These are phyloP conservation scores for Drosophila orosa DNA, from an alignment of 1,140 invertebrate genomes.

Conservation along the genomic window DNA sequence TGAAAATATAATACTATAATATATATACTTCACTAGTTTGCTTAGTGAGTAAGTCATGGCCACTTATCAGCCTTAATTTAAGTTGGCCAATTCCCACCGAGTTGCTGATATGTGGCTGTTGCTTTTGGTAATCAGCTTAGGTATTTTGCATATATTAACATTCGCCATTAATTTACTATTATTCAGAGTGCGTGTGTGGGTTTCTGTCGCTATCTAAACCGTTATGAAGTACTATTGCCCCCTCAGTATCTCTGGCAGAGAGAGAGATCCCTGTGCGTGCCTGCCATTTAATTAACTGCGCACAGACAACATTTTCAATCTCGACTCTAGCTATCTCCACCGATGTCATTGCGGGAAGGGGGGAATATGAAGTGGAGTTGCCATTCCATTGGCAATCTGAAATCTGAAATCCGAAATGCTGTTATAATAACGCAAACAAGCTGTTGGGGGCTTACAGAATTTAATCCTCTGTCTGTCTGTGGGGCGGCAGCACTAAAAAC, in stretches of 20 bases:
- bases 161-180: conserved; percentile 46
- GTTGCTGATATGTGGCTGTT: conserved; percentile 21
- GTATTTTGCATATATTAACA: conserved; percentile 46
- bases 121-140: conserved; percentile 58
- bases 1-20: not conserved
- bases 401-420: conserved; percentile 56
- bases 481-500: conserved; percentile 56
- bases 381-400: conserved; percentile 42
- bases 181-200: conserved; percentile 11
- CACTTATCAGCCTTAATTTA: conserved; percentile 2
- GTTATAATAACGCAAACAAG: conserved; percentile 70
- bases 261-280: conserved; percentile 45
- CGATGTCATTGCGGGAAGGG: conserved; percentile 14
- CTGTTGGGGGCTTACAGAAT: conserved; percentile 51
- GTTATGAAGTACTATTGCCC: conserved; percentile 22
- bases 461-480: conserved; percentile 50
- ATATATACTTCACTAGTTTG: not conserved
- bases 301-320: conserved; percentile 59
- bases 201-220: conserved; percentile 20
- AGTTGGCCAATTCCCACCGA: conserved; percentile 10
- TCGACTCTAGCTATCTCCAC: conserved; percentile 14
- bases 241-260: conserved; percentile 4
- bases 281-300: conserved; percentile 72
- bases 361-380: conserved; percentile 16
- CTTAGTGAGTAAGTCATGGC: no score